Evolutionary conservation across 2,113 vertebrate species (phyloP).

Genomic region (Apodemus sylvaticus): DNA sequence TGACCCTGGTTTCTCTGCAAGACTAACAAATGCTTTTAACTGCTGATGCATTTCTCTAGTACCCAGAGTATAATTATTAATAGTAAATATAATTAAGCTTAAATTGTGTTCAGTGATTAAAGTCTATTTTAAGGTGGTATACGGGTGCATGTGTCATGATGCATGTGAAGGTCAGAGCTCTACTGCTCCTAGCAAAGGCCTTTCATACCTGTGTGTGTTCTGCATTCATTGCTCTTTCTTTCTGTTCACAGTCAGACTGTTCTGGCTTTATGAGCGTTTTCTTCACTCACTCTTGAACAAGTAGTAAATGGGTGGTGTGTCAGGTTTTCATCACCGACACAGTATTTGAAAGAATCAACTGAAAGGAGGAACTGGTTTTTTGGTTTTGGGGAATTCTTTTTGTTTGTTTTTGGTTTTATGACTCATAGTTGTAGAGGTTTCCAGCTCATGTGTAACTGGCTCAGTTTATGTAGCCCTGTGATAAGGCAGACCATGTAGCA

Average conservation of each 20-base stretch:
- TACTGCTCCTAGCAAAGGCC: not conserved
- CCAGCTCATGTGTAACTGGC: not conserved
- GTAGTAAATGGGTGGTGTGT: not conserved
- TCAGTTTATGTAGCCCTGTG: not conserved
- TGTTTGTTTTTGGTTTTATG: not conserved
- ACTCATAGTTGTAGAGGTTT: not conserved
- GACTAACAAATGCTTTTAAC: not conserved
- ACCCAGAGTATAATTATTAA: not conserved
- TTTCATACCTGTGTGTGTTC: not conserved
- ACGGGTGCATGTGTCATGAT: not conserved
- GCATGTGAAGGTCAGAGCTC: not conserved
- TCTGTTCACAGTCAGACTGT: not conserved
- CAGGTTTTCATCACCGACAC: not conserved
- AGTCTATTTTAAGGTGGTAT: slow-evolving; percentile 48
- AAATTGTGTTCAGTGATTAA: slow-evolving; percentile 33
- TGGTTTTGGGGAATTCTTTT: too few species aligned
- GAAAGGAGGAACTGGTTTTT: not conserved
- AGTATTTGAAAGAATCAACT: not conserved
- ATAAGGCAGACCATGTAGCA: not conserved
- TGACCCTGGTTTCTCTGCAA: not conserved
- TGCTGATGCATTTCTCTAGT: not conserved
- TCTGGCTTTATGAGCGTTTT: slow-evolving; percentile 10
- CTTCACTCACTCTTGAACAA: not conserved
- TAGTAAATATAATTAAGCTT: slow-evolving; percentile 7
- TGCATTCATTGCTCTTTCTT: not conserved